Conservation (phyloP, 2,113 vertebrate species). For the Coptodon rendalli region DNA sequence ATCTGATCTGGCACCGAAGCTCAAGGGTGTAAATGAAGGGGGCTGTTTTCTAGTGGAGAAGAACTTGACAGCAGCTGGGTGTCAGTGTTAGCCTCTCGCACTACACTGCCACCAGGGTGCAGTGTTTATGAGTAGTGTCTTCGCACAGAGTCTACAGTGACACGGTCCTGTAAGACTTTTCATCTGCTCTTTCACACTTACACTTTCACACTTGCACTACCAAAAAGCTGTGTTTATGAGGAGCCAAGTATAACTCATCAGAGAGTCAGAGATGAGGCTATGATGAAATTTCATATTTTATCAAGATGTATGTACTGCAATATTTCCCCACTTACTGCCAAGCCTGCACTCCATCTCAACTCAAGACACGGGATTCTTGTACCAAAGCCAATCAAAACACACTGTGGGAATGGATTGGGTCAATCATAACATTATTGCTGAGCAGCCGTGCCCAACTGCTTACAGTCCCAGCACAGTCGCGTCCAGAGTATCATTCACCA, state of each 20-base stretch:
- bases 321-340: conserved; percentile 44
- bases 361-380: conserved; percentile 31
- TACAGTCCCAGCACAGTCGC: conserved; percentile 17
- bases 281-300: conserved; percentile 33
- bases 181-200: conserved; percentile 30
- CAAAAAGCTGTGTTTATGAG: conserved; percentile 6
- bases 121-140: conserved; percentile 16
- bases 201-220: neutral
- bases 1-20: conserved; percentile 43
- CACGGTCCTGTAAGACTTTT: neutral
- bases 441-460: conserved; percentile 27
- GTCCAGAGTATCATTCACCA: conserved; percentile 41
- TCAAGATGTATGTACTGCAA: conserved; percentile 47
- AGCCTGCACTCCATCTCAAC: conserved; percentile 22
- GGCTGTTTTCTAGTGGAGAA: neutral
- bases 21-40: conserved; percentile 1
- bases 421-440: conserved; percentile 51
- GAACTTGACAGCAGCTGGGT: neutral
- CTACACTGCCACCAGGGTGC: conserved; percentile 37
- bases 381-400: conserved; percentile 51
- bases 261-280: neutral
- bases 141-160: neutral
- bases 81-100: neutral
- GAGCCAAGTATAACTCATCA: conserved; percentile 3
- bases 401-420: conserved; percentile 27